Evolutionary conservation across 2,113 vertebrate genomes (phyloP).

Genomic region (Oryzias javanicus): DNA sequence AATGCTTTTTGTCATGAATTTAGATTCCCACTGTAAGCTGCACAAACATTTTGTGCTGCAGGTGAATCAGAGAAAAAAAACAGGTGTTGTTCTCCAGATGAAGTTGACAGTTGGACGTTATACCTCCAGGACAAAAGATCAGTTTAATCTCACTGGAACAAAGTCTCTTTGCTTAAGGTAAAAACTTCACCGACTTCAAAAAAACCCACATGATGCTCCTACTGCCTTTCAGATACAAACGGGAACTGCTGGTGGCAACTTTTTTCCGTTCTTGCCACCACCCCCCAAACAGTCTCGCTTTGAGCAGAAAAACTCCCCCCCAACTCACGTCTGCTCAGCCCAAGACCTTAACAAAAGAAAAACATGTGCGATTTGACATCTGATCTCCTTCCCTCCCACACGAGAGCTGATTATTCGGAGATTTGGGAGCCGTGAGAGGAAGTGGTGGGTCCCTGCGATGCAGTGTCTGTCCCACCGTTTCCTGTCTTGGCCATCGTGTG

Average conservation of each 20-base stretch:
- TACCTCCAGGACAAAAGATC: too few relatives aligned
- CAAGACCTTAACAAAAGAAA: conserved; percentile 35
- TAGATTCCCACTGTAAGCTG: too few relatives aligned
- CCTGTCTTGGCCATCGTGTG: conserved; percentile 38
- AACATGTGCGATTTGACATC: conserved; percentile 26
- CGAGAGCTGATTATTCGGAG: conserved; percentile 22
- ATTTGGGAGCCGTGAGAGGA: conserved; percentile 28
- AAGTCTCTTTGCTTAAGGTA: too few relatives aligned
- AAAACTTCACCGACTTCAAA: too few relatives aligned
- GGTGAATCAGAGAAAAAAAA: too few relatives aligned
- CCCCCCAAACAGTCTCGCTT: background rate
- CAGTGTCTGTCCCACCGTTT: conserved; percentile 39
- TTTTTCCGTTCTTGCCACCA: background rate
- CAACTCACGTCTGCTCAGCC: conserved; percentile 11
- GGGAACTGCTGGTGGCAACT: background rate
- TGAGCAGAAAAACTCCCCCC: background rate
- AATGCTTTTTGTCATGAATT: too few relatives aligned
- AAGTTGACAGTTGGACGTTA: too few relatives aligned
- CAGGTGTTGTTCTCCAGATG: too few relatives aligned
- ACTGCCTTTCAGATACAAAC: background rate
- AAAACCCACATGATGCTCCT: too few relatives aligned
- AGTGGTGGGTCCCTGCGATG: conserved; percentile 16
- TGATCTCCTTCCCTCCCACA: conserved; percentile 42
- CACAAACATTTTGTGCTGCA: too few relatives aligned
- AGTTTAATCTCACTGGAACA: too few relatives aligned